Evolutionary conservation across 1,140 invertebrate species (phyloP).

Genomic region (Brachionus angularis): DNA sequence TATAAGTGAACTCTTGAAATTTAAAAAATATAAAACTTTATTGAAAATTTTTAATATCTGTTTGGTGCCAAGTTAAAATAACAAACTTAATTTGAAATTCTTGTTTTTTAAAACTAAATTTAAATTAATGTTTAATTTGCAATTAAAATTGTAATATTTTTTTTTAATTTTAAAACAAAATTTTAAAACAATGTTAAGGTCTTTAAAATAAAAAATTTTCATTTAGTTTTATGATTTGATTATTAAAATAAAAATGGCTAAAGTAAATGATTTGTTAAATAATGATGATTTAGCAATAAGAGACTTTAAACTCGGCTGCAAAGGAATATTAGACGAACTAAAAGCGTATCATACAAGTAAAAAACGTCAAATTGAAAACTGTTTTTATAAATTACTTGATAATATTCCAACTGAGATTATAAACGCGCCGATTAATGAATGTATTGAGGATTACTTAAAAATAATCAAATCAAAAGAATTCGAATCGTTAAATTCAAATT

Average conservation of each 20-base stretch:
- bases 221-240: no score
- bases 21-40: no score
- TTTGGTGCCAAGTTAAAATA: no score
- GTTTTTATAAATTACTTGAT: conserved; percentile 5
- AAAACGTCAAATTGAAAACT: conserved; percentile 31
- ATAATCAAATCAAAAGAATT: conserved; percentile 12
- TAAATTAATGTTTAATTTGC: no score
- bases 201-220: no score
- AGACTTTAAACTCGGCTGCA: conserved; percentile 2
- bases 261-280: background rate
- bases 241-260: conserved; percentile 27
- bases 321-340: background rate
- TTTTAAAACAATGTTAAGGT: no score
- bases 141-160: no score
- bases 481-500: background rate
- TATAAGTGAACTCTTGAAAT: no score
- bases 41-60: no score
- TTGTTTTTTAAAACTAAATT: no score
- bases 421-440: conserved; percentile 1
- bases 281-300: conserved; percentile 11
- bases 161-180: no score
- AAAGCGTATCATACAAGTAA: background rate
- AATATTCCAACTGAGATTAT: conserved; percentile 21
- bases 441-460: background rate
- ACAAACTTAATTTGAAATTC: no score